These are phyloP conservation scores for Dunckerocampus dactyliophorus DNA, from an alignment of 2,113 vertebrate species.

Conservation along the genomic window DNA sequence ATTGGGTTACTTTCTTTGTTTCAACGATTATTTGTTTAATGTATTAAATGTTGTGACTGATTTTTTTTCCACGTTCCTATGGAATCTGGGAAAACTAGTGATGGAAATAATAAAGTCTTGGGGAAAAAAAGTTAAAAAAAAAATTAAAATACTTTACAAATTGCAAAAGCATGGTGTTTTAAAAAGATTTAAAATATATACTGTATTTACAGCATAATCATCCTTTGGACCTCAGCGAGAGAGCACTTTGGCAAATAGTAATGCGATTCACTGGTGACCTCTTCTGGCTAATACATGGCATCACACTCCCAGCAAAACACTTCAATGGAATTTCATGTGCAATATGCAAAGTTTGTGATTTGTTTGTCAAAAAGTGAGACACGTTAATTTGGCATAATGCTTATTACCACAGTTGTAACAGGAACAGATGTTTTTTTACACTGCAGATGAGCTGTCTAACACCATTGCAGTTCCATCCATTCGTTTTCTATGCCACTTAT, in stretches of 20 bases:
- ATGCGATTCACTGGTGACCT: conserved; percentile 32
- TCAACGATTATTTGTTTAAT: conserved; percentile 1
- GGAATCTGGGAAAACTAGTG: neutral
- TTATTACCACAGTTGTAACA: neutral
- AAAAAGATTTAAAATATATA: neutral
- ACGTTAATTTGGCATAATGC: neutral
- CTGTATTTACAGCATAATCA: neutral
- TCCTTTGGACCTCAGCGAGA: too few relatives aligned
- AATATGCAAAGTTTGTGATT: neutral
- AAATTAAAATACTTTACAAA: neutral
- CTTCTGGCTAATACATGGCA: conserved; percentile 27
- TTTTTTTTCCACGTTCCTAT: neutral
- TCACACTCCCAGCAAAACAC: conserved; percentile 2
- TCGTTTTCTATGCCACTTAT: too few relatives aligned
- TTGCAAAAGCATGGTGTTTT: neutral
- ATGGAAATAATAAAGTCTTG: neutral
- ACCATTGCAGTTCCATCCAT: too few relatives aligned
- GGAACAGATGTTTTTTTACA: neutral
- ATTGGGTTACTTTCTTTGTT: neutral
- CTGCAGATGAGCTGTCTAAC: neutral
- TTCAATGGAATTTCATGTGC: neutral
- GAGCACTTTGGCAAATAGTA: neutral
- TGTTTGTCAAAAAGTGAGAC: too few relatives aligned
- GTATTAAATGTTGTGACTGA: neutral
- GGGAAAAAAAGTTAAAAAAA: too few relatives aligned